A percentile compares a stretch with the other conserved stretches of the same genome.
Evolutionary conservation across 2,113 vertebrate genomes (phyloP).

Genomic region (Neotoma lepida): DNA sequence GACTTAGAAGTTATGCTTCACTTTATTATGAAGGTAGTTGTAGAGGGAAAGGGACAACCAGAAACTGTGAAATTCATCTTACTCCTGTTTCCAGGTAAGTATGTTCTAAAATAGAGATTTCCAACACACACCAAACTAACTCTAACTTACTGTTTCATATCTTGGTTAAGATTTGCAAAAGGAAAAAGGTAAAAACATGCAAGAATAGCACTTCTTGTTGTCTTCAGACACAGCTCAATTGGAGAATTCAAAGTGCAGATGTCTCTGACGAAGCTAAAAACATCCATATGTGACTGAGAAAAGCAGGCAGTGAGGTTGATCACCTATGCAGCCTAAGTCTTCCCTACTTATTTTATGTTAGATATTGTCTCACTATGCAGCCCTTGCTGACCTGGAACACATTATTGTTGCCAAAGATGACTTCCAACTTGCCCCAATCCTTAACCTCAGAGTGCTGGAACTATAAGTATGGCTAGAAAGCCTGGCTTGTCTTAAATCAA

Average conservation of each 20-base stretch:
- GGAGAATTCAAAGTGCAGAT: background rate
- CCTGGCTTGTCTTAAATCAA: background rate
- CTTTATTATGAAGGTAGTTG: background rate
- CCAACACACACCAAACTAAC: background rate
- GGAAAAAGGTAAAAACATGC: background rate
- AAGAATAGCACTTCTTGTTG: background rate
- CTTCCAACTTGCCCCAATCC: background rate
- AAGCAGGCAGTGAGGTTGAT: background rate
- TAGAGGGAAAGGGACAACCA: background rate
- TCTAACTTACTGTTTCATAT: background rate
- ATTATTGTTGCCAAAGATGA: too few species aligned
- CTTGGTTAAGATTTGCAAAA: background rate
- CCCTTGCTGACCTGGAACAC: background rate
- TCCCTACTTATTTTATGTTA: too few species aligned
- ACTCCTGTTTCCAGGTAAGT: background rate
- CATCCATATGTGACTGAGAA: rapidly evolving
- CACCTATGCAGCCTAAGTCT: background rate
- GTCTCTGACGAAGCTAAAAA: background rate
- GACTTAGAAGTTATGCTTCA: background rate
- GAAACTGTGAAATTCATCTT: background rate
- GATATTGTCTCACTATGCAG: background rate
- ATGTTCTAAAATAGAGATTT: background rate
- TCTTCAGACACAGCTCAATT: background rate
- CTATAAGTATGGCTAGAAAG: background rate
- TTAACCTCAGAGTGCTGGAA: background rate